Conservation (phyloP, 2,797 vertebrate genomes). For the Squalus acanthias region DNA sequence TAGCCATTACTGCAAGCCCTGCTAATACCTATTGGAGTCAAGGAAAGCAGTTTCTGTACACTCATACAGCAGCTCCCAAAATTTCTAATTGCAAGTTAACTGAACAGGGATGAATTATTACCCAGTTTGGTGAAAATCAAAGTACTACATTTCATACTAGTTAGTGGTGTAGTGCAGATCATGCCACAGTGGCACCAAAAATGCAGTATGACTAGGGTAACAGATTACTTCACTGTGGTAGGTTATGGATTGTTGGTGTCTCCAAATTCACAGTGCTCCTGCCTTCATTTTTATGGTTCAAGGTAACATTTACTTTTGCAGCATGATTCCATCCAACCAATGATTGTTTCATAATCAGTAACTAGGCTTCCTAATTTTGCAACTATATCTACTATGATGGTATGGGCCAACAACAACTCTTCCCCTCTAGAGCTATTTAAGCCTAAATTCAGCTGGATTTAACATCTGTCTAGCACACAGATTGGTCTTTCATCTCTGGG, state of each 20-base stretch:
- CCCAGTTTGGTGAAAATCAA: not conserved
- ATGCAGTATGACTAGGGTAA: no score
- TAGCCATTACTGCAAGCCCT: not conserved
- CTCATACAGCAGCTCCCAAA: not conserved
- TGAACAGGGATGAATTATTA: not conserved
- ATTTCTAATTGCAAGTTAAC: not conserved
- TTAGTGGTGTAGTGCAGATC: not conserved
- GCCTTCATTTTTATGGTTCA: not conserved
- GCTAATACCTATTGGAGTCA: not conserved
- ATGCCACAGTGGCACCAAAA: not conserved
- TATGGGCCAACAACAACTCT: not conserved
- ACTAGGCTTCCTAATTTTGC: not conserved
- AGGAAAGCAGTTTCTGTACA: not conserved
- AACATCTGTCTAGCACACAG: not conserved
- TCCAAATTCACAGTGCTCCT: not conserved
- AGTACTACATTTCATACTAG: not conserved
- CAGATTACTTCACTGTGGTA: not conserved
- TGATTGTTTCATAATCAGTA: not conserved
- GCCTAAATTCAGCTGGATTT: not conserved
- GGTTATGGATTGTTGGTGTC: not conserved
- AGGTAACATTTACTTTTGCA: not conserved
- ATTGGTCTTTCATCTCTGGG: not conserved
- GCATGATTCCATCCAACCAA: not conserved
- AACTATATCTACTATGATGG: not conserved
- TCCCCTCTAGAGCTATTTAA: not conserved